Evolutionary conservation across 2,113 vertebrate genomes (phyloP).

Genomic region (Caloenas nicobarica): DNA sequence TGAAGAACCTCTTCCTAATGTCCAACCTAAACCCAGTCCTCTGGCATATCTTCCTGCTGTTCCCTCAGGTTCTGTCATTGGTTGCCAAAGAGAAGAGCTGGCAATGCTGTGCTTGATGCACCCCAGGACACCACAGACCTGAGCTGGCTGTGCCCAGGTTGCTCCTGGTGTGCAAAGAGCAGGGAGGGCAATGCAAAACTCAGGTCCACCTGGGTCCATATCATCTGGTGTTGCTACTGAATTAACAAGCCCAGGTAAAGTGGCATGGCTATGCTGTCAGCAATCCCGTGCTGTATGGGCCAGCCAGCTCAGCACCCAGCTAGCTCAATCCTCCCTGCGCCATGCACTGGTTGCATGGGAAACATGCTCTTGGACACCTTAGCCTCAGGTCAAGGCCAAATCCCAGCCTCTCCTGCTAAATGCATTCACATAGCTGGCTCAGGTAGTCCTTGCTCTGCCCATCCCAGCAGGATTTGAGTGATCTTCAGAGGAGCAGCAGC

Average conservation of each 20-base stretch:
- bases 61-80: no score
- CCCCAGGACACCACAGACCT: not conserved
- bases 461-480: accelerated
- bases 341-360: not conserved
- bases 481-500: not conserved
- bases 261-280: not conserved
- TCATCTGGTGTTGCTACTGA: not conserved
- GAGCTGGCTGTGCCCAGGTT: not conserved
- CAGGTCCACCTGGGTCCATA: not conserved
- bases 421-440: not conserved
- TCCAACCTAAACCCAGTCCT: no score
- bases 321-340: not conserved
- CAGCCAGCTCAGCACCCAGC: not conserved
- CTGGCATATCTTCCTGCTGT: no score
- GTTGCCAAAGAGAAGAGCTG: no score
- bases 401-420: not conserved
- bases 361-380: not conserved
- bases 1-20: no score
- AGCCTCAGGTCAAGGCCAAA: not conserved
- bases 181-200: not conserved
- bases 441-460: not conserved
- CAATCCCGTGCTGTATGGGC: accelerated
- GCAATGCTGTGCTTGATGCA: no score
- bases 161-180: not conserved
- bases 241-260: not conserved